Percentiles rank a stretch among this genome's conserved stretches.
These are phyloP conservation scores for Passer montanus DNA, from an alignment of 2,113 vertebrate genomes.

Conservation along the genomic window DNA sequence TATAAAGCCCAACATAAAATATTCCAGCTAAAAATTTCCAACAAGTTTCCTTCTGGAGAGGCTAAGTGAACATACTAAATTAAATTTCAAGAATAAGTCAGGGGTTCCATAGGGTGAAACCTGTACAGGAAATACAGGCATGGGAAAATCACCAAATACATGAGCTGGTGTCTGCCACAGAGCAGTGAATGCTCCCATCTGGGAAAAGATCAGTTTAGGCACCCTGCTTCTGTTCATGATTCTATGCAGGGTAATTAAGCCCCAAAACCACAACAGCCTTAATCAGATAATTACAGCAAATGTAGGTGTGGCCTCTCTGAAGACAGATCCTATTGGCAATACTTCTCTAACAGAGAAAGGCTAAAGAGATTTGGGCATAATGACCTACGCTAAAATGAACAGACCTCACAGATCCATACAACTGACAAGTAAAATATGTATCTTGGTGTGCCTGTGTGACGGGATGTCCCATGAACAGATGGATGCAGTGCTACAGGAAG, in stretches of 20 bases:
- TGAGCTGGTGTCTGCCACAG: background rate
- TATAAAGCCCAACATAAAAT: background rate
- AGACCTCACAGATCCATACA: background rate
- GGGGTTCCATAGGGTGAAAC: background rate
- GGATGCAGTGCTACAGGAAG: background rate
- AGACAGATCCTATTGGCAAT: background rate
- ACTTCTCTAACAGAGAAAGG: background rate
- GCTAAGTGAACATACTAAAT: background rate
- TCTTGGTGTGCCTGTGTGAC: background rate
- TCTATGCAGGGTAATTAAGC: background rate
- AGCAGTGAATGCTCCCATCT: background rate
- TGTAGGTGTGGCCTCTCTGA: background rate
- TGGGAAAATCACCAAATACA: background rate
- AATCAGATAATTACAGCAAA: constrained; percentile 10
- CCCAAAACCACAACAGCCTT: background rate
- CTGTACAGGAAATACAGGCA: background rate
- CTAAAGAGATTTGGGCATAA: background rate
- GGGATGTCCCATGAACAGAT: background rate
- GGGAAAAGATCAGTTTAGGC: background rate
- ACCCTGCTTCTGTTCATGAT: background rate
- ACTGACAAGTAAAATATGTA: background rate
- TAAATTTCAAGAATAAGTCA: background rate
- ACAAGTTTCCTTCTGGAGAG: background rate
- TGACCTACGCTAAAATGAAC: background rate
- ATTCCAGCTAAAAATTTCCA: background rate